Base-by-base conservation (phyloP, 2,797 vertebrate genomes). In the Lutjanus campechanus region DNA sequence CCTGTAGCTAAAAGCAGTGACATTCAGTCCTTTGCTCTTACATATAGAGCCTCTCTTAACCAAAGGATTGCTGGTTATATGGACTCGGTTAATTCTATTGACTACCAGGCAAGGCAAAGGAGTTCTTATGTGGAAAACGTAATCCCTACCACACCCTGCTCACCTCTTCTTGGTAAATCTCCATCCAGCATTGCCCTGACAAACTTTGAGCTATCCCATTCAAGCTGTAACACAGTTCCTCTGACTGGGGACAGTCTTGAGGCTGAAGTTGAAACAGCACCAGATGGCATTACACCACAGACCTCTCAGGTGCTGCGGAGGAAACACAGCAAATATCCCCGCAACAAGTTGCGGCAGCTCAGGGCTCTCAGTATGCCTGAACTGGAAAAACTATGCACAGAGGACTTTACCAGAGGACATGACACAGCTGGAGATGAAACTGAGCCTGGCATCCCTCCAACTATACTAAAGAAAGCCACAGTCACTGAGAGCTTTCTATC, bases 331-430 rank as follows among this genome's bases (percentile, higher is more conserved):
- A 91, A 85, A 0, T 69, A 97, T 53, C 96, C 96, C 19, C 93
- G 93, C 74, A 95, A 95, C 19, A 96, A 96, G 82, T 89, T 98
- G 47, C 94, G 97, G 90, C 97, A 99, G 81, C 93, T 98, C 16
- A 92, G 97, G 53, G 97, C 97, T 2, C 89, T 98, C 75, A 99
- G 97, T 82, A 98, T 99, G 98, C 98, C 98, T 0, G 97, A 98
- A 79, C 89, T 98, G 11, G 97, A 98, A 89, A 98, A 97, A 81
- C 92, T 98, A 9, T 97, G 96, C 7, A 92, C 89, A 0, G 96
- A 96, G 54, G 94, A 96, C 29, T 96, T 96, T 70, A 87, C 93
- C 0, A 88, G 80, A 3, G 87, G 92, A 0, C 73, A 92, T 0
- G 83, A 84, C 0, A 55, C 93, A 0, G 0, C 80, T 7, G 88